Conservation (phyloP, 2,888 invertebrate species). For the Ypsolopha scabrella region DNA sequence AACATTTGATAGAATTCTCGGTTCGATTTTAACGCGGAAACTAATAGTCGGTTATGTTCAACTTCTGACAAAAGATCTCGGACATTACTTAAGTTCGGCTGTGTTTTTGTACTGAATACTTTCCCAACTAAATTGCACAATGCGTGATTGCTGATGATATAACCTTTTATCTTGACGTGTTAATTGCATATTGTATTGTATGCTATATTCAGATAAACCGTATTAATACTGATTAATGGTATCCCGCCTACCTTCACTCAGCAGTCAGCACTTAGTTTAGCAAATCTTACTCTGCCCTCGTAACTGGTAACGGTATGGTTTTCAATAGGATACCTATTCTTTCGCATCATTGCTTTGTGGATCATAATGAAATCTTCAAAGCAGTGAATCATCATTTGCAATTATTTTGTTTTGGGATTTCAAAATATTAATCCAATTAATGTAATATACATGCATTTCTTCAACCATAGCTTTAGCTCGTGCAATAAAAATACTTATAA, state of each 20-base stretch:
- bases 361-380: too few species aligned
- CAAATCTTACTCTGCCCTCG: not conserved
- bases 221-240: not conserved
- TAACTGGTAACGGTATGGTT: too few species aligned
- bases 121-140: slow-evolving; percentile 41
- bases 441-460: too few species aligned
- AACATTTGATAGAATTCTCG: slow-evolving; percentile 1
- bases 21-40: slow-evolving; percentile 4
- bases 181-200: slow-evolving; percentile 28
- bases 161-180: slow-evolving; percentile 34
- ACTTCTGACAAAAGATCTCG: slow-evolving; percentile 35
- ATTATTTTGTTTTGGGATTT: too few species aligned
- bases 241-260: slow-evolving; percentile 26
- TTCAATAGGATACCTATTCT: too few species aligned
- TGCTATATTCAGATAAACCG: slow-evolving; percentile 4
- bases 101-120: slow-evolving; percentile 27
- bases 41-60: slow-evolving; percentile 17
- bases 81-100: slow-evolving; percentile 40
- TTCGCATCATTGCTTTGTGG: too few species aligned
- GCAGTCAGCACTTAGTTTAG: not conserved
- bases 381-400: too few species aligned
- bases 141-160: slow-evolving; percentile 29
- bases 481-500: too few species aligned
- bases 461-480: too few species aligned
- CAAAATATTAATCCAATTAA: too few species aligned